Evolutionary conservation across 2,113 vertebrate species (phyloP).

Genomic region (Cebidichthys violaceus): DNA sequence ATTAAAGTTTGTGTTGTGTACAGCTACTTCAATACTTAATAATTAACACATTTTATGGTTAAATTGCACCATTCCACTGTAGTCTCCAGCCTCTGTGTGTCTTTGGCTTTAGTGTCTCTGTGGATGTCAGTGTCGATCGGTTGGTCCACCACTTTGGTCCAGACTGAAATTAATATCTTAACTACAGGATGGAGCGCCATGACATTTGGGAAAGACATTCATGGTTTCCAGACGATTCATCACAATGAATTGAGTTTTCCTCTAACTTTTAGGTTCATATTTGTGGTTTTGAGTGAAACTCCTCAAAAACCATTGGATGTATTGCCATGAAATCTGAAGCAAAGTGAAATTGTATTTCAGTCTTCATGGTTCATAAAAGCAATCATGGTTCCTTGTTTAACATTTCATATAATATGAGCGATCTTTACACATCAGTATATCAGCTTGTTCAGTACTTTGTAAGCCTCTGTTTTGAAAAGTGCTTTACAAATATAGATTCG

Average conservation of each 20-base stretch:
- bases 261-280: neutral
- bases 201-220: neutral
- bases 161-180: constrained; percentile 2
- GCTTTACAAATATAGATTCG: neutral
- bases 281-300: neutral
- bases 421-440: neutral
- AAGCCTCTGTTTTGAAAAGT: neutral
- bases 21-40: neutral
- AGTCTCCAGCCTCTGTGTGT: neutral
- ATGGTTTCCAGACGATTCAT: neutral
- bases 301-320: neutral
- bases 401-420: neutral
- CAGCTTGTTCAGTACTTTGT: neutral
- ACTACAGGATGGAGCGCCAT: neutral
- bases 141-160: neutral
- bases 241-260: neutral
- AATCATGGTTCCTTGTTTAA: neutral
- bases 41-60: neutral
- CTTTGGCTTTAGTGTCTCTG: neutral
- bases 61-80: neutral
- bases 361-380: neutral
- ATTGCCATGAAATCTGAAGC: neutral
- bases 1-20: neutral
- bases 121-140: neutral
- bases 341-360: neutral